Evolutionary conservation across 2,113 vertebrate species (phyloP).

Genomic region (Hepsetus odoe): DNA sequence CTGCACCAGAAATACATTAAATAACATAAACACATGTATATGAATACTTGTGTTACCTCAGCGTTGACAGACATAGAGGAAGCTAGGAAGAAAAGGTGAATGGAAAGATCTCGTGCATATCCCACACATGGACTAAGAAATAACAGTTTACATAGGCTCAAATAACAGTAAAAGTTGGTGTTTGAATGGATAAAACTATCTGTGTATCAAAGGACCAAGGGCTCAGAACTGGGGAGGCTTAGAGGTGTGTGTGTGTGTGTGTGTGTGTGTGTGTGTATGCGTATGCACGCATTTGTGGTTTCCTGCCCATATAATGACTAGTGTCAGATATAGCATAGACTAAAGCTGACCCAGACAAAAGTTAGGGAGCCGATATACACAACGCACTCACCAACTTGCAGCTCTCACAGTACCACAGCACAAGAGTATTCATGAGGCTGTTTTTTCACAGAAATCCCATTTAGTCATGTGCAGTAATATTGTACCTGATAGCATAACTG

Average conservation of each 20-base stretch:
- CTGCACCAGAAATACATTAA: no score
- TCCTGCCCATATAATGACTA: conserved; percentile 54
- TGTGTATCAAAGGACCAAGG: background rate
- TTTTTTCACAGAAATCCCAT: background rate
- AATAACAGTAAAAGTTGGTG: background rate
- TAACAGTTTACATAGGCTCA: no score
- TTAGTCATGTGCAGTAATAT: background rate
- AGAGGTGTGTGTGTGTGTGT: background rate
- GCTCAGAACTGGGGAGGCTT: background rate
- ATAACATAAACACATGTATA: no score
- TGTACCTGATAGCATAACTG: background rate
- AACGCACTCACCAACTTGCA: conserved; percentile 15
- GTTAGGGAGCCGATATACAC: background rate
- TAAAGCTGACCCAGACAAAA: conserved; percentile 42
- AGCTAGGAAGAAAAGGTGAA: no score
- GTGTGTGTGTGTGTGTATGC: background rate
- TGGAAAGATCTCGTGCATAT: no score
- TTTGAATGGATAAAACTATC: background rate
- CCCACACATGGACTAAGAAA: no score
- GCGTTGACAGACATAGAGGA: no score
- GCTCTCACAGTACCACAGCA: conserved; percentile 22
- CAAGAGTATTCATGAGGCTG: background rate
- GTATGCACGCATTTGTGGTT: background rate
- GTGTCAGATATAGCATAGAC: conserved; percentile 54
- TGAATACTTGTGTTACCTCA: no score